Evolutionary conservation across 2,113 vertebrate species (phyloP).

Genomic region (Cnemophilus loriae): DNA sequence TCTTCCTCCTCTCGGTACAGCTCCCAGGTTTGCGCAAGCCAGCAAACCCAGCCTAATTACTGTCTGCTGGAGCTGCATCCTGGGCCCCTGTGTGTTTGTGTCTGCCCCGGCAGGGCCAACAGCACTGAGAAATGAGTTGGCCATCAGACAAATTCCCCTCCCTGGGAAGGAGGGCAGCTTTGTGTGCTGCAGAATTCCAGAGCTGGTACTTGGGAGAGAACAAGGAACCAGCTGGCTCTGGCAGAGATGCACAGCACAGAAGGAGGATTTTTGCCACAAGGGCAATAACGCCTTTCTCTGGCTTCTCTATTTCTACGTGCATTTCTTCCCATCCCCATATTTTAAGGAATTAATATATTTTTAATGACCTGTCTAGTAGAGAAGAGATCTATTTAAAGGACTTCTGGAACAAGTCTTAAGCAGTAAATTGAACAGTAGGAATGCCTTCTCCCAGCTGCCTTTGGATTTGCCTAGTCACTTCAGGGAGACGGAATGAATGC

Average conservation of each 20-base stretch:
- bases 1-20: background rate
- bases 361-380: background rate
- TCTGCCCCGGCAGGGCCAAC: background rate
- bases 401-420: background rate
- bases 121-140: background rate
- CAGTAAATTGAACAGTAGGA: background rate
- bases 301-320: rapidly evolving
- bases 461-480: constrained; percentile 23
- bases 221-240: background rate
- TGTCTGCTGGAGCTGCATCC: background rate
- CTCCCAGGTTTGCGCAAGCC: background rate
- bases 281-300: background rate
- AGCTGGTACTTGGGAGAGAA: background rate
- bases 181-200: background rate
- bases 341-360: background rate
- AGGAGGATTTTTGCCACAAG: background rate
- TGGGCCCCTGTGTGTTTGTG: rapidly evolving
- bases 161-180: background rate
- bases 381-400: background rate
- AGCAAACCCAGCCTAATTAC: background rate
- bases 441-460: constrained; percentile 6
- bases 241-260: background rate
- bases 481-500: background rate
- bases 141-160: background rate
- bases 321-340: rapidly evolving